Conservation (phyloP, 2,797 vertebrate genomes). For the Sebastes kiyomatsui region DNA sequence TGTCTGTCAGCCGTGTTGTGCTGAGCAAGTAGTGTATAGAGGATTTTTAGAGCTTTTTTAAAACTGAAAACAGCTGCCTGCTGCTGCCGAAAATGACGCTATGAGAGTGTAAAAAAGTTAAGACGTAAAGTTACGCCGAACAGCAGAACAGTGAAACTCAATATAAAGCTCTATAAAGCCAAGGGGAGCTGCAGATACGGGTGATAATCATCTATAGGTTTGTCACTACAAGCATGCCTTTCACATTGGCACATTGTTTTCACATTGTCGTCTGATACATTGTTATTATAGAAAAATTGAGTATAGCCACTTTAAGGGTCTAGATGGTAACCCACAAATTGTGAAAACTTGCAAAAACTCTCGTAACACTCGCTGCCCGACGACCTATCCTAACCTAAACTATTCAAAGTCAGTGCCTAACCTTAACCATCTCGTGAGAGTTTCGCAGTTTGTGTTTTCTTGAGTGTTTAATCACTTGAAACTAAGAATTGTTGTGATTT, state of each 20-base stretch:
- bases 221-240: not conserved
- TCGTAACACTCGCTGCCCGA: accelerated
- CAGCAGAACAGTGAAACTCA: not conserved
- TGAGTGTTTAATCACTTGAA: too few species aligned
- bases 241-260: not conserved
- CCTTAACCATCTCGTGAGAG: too few species aligned
- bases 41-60: not conserved
- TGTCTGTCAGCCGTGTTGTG: not conserved
- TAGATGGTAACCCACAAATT: too few species aligned
- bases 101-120: not conserved
- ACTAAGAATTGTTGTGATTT: too few species aligned
- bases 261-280: not conserved
- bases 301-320: not conserved
- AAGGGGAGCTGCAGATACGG: not conserved
- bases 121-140: not conserved
- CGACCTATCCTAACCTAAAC: too few species aligned
- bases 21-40: not conserved
- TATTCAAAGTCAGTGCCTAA: too few species aligned
- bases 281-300: not conserved
- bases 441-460: too few species aligned
- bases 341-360: too few species aligned
- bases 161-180: not conserved
- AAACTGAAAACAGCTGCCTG: not conserved
- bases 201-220: not conserved
- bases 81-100: not conserved